Evolutionary conservation across 2,113 vertebrate species (phyloP).

Genomic region (Myotis lucifugus): DNA sequence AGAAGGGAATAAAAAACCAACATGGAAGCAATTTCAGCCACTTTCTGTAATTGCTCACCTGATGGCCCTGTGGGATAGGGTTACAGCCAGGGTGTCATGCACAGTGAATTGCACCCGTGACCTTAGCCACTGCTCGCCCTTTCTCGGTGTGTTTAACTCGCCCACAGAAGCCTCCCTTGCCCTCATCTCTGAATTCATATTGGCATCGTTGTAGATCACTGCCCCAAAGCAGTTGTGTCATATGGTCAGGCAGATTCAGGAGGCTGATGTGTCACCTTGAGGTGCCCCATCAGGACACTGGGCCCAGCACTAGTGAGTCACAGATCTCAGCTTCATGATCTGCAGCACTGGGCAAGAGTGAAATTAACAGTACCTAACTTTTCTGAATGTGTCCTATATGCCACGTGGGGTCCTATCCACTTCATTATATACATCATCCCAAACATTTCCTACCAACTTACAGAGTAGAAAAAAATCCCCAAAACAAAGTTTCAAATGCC

Average conservation of each 20-base stretch:
- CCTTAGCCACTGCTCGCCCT: neutral
- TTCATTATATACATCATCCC: neutral
- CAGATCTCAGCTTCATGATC: neutral
- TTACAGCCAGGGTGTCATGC: constrained; percentile 58
- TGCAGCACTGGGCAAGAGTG: neutral
- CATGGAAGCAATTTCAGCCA: constrained; percentile 74
- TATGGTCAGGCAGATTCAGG: neutral
- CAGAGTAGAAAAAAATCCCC: neutral
- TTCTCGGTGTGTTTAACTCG: neutral
- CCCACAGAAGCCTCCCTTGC: neutral
- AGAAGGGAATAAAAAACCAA: neutral
- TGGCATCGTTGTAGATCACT: neutral
- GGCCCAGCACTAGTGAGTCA: neutral
- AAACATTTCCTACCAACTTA: neutral
- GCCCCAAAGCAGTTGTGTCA: rapidly evolving
- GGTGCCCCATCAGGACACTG: no score
- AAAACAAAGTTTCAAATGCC: neutral
- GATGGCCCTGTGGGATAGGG: constrained; percentile 39
- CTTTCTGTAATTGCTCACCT: constrained; percentile 69
- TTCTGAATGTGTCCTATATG: neutral
- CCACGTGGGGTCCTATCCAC: no score
- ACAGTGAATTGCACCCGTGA: neutral
- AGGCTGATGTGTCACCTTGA: neutral
- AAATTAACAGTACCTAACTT: neutral
- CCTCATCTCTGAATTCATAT: neutral